A percentile compares a stretch with the other conserved stretches of the same genome.
Conservation (phyloP, 2,113 vertebrate species). For the Microcebus ravelobensis region DNA sequence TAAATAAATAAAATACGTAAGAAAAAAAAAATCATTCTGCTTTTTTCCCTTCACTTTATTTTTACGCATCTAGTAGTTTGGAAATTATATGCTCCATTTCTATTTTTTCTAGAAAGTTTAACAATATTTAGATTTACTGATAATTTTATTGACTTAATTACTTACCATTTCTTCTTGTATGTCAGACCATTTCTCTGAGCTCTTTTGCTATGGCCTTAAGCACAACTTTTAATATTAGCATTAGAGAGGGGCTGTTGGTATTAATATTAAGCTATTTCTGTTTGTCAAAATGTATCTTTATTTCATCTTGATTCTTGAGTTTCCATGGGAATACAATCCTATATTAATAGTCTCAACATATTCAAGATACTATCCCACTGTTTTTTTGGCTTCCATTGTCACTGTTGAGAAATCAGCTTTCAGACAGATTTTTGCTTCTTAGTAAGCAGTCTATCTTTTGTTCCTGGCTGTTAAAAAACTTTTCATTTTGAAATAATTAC, state of each 20-base stretch:
- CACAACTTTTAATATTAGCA: not conserved
- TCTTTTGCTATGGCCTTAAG: not conserved
- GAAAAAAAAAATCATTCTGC: not conserved
- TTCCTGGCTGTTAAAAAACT: not conserved
- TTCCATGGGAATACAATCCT: not conserved
- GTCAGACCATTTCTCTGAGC: not conserved
- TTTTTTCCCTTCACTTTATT: not conserved
- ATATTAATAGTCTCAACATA: not conserved
- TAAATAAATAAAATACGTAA: too few relatives aligned
- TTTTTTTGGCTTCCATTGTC: not conserved
- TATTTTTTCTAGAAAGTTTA: conserved; percentile 9
- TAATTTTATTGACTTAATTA: not conserved
- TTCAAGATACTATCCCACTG: not conserved
- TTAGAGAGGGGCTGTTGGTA: not conserved
- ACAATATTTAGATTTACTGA: not conserved
- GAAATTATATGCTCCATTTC: not conserved
- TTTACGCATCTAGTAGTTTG: not conserved
- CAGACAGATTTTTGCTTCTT: not conserved
- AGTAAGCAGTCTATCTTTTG: not conserved
- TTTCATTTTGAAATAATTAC: not conserved
- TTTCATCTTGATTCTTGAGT: not conserved
- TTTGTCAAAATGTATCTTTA: not conserved
- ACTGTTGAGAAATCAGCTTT: not conserved
- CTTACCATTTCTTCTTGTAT: not conserved
- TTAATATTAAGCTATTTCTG: not conserved